Percentiles rank a stretch among this genome's conserved stretches.
phyloP scores from a whole-genome alignment of 2,113 vertebrate species.

The Salvelinus fontinalis region DNA sequence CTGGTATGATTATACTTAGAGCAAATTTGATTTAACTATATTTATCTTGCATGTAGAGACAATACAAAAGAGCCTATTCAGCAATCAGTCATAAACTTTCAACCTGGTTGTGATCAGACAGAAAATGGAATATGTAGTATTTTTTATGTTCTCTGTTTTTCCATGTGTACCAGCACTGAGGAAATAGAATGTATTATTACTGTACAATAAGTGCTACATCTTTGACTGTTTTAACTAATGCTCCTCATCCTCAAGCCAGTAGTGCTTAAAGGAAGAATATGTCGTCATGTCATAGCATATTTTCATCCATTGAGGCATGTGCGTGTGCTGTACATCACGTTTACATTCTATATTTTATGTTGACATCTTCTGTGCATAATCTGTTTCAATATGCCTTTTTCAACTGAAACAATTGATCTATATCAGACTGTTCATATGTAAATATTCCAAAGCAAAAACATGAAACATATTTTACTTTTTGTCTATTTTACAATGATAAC shows the following conservation, averaged over 20 bases:
- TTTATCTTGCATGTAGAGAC: constrained; percentile 75
- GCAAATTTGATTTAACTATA: constrained; percentile 67
- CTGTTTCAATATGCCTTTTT: constrained; percentile 47
- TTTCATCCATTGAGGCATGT: constrained; percentile 60
- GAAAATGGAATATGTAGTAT: constrained; percentile 72
- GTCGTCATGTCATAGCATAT: constrained; percentile 58
- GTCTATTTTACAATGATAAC: constrained; percentile 54
- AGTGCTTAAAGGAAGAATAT: constrained; percentile 70
- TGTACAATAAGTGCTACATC: constrained; percentile 79
- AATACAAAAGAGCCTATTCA: constrained; percentile 72
- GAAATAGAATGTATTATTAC: constrained; percentile 81
- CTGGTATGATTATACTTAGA: constrained; percentile 68
- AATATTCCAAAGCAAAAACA: constrained; percentile 61
- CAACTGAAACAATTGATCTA: constrained; percentile 30
- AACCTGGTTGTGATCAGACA: constrained; percentile 70
- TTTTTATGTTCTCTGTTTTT: constrained; percentile 76
- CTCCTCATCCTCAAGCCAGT: constrained; percentile 76
- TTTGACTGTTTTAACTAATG: constrained; percentile 78
- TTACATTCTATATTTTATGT: constrained; percentile 68
- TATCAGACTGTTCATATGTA: constrained; percentile 68
- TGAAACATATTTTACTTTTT: constrained; percentile 35
- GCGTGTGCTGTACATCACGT: constrained; percentile 72
- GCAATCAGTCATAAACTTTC: constrained; percentile 71
- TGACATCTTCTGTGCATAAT: constrained; percentile 57
- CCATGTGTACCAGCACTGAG: constrained; percentile 80